phyloP scores from a whole-genome alignment of 2,797 vertebrate genomes.

The Galaxias olidus region DNA sequence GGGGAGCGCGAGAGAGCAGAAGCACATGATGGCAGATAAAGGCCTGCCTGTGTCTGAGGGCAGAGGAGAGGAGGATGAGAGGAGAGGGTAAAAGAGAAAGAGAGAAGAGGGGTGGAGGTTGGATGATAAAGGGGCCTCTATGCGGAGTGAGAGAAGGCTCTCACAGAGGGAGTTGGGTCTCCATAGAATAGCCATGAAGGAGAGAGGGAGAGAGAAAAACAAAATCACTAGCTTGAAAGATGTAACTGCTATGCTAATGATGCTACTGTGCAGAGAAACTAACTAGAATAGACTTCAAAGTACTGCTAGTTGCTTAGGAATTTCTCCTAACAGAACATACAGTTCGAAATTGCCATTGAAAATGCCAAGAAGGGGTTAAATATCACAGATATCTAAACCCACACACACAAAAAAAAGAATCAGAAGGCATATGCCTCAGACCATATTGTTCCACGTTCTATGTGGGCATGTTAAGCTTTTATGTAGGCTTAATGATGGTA shows the following conservation, averaged over 20 bases:
- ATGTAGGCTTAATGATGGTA: too few species aligned
- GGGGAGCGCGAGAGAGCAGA: slow-evolving; percentile 18
- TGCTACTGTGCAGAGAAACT: slow-evolving; percentile 29
- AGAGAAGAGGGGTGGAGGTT: slow-evolving; percentile 40
- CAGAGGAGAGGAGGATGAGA: slow-evolving; percentile 12
- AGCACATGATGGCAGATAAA: slow-evolving; percentile 73
- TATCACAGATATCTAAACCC: too few species aligned
- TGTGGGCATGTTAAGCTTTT: too few species aligned
- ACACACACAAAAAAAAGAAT: too few species aligned
- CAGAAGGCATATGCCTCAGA: too few species aligned
- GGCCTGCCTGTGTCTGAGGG: slow-evolving; percentile 66
- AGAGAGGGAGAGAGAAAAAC: slow-evolving; percentile 22
- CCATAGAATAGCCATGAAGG: slow-evolving; percentile 58
- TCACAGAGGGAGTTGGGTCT: slow-evolving; percentile 39
- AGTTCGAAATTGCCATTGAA: too few species aligned
- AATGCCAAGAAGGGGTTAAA: too few species aligned
- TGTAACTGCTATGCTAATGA: slow-evolving; percentile 61
- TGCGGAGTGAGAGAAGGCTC: slow-evolving; percentile 44
- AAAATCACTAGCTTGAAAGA: slow-evolving; percentile 1
- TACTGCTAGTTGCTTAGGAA: too few species aligned
- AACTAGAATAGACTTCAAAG: too few species aligned
- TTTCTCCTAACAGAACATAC: too few species aligned
- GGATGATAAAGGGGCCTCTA: slow-evolving; percentile 66
- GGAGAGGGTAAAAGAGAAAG: slow-evolving; percentile 13
- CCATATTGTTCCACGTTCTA: too few species aligned